Evolutionary conservation across 2,888 invertebrate species (phyloP).

Genomic region (Ferdinandea cuprea): DNA sequence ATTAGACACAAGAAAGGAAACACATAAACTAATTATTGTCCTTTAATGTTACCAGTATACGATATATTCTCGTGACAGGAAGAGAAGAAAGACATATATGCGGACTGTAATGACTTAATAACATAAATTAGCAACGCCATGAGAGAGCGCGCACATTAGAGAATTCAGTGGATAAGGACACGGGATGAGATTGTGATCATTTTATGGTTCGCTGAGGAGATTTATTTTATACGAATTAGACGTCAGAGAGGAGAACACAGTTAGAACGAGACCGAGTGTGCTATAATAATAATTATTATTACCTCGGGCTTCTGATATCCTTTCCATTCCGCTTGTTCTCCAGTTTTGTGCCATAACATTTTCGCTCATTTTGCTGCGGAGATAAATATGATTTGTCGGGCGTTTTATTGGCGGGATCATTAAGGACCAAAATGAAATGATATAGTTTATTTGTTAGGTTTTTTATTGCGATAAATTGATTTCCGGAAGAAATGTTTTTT

Average conservation of each 20-base stretch:
- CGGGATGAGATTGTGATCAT: slow-evolving; percentile 4
- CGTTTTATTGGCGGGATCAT: slow-evolving; percentile 28
- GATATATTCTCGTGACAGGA: background rate
- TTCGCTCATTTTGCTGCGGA: background rate
- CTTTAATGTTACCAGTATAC: background rate
- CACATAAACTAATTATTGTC: slow-evolving; percentile 29
- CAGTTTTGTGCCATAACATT: slow-evolving; percentile 5
- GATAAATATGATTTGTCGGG: slow-evolving; percentile 50
- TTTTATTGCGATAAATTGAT: slow-evolving; percentile 34
- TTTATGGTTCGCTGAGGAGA: slow-evolving; percentile 16
- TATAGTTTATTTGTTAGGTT: slow-evolving; percentile 10
- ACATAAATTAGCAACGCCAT: slow-evolving; percentile 55
- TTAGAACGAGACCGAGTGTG: background rate
- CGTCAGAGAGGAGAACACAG: background rate
- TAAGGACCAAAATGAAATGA: slow-evolving; percentile 9
- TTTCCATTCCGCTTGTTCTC: slow-evolving; percentile 16
- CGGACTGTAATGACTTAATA: slow-evolving; percentile 59
- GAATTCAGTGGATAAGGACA: slow-evolving; percentile 13
- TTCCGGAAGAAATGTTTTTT: too few relatives aligned
- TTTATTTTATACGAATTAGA: slow-evolving; percentile 46
- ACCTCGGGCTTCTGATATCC: slow-evolving; percentile 25
- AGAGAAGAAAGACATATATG: slow-evolving; percentile 25
- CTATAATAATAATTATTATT: slow-evolving; percentile 41
- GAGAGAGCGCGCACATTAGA: slow-evolving; percentile 40
- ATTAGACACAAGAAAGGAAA: background rate